Conservation (phyloP, 2,113 vertebrate species). For the Tylochromis polylepis region DNA sequence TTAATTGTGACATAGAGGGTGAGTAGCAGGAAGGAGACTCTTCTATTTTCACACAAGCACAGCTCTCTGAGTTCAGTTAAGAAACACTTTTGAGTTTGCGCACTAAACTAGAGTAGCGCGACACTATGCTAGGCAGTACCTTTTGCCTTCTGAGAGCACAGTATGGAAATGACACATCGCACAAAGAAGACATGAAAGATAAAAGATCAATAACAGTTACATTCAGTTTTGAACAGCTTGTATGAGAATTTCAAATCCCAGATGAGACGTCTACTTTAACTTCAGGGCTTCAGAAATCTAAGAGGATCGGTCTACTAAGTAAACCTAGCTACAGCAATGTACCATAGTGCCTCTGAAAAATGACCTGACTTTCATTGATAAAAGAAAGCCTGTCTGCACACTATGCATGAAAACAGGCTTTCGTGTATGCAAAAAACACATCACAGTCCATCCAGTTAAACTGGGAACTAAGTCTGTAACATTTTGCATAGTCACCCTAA, state of each 20-base stretch:
- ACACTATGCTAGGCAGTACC: slow-evolving; percentile 31
- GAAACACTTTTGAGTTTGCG: not conserved
- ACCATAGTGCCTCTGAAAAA: not conserved
- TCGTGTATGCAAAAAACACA: not conserved
- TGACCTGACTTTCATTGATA: not conserved
- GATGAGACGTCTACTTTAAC: not conserved
- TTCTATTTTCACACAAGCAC: slow-evolving; percentile 18
- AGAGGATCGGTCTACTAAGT: not conserved
- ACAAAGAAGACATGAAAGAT: slow-evolving; percentile 14
- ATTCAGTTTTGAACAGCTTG: not conserved
- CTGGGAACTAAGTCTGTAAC: not conserved
- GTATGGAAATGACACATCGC: slow-evolving; percentile 14
- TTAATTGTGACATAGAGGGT: not conserved
- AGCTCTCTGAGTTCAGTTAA: not conserved
- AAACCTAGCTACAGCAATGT: not conserved
- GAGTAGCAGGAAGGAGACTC: not conserved
- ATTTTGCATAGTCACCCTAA: not conserved
- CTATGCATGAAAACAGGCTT: not conserved
- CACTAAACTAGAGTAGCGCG: not conserved
- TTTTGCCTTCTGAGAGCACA: slow-evolving; percentile 51
- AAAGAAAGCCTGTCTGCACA: not conserved
- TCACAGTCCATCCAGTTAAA: not conserved
- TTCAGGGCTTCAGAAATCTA: not conserved
- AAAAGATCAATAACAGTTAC: slow-evolving; percentile 10
- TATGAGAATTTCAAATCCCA: not conserved